A percentile compares a stretch with the other conserved stretches of the same genome.
These are phyloP conservation scores for Scartelaos histophorus DNA, from an alignment of 2,113 vertebrate genomes.

Conservation along the genomic window DNA sequence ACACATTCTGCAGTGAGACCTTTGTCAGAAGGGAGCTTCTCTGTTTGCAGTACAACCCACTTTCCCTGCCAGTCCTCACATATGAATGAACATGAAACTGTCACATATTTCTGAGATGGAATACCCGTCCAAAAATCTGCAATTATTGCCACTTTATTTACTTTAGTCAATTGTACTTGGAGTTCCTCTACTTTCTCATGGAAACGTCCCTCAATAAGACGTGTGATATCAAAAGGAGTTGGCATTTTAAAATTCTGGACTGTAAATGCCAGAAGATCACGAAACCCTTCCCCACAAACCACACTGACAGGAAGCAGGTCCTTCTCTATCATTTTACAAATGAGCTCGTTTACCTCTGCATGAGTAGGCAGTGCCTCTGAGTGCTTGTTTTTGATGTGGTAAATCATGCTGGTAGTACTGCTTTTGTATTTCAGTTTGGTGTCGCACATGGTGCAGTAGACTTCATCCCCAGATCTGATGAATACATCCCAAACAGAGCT, in stretches of 20 bases:
- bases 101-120: slow-evolving; percentile 53
- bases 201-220: slow-evolving; percentile 48
- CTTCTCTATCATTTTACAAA: slow-evolving; percentile 63
- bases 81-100: slow-evolving; percentile 60
- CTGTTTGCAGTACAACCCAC: slow-evolving; percentile 58
- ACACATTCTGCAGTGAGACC: neutral
- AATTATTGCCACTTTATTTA: slow-evolving; percentile 58
- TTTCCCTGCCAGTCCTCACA: slow-evolving; percentile 59
- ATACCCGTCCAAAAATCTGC: slow-evolving; percentile 57
- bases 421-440: slow-evolving; percentile 62
- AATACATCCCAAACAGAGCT: slow-evolving; percentile 66
- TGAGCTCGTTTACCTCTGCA: slow-evolving; percentile 53
- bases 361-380: slow-evolving; percentile 36
- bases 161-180: slow-evolving; percentile 30
- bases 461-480: slow-evolving; percentile 55
- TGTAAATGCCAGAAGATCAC: slow-evolving; percentile 47
- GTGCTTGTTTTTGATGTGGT: slow-evolving; percentile 65
- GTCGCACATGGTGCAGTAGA: slow-evolving; percentile 59
- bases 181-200: slow-evolving; percentile 57
- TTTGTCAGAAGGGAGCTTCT: slow-evolving; percentile 35
- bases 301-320: slow-evolving; percentile 60
- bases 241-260: slow-evolving; percentile 56
- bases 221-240: slow-evolving; percentile 29
- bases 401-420: slow-evolving; percentile 69
- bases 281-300: slow-evolving; percentile 50